phyloP scores from a whole-genome alignment of 1,140 invertebrate species.

The Drosophila orena region DNA sequence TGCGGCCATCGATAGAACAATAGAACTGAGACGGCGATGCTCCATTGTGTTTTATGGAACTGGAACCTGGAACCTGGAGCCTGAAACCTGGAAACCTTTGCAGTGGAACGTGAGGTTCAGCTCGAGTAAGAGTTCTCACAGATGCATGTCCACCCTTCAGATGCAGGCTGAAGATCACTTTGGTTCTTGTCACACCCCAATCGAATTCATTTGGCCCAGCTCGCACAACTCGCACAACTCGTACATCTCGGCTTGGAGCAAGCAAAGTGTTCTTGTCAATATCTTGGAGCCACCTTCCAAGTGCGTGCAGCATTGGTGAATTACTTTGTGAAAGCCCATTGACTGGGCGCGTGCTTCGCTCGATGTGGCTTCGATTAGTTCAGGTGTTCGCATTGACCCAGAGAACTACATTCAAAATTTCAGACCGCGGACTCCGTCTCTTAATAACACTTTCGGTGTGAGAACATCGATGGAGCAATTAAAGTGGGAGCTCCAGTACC shows the following conservation, averaged over 20 bases:
- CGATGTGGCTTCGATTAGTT: conserved; percentile 63
- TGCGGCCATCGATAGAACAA: conserved; percentile 62
- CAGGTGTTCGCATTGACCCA: conserved; percentile 78
- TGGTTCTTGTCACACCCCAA: conserved; percentile 53
- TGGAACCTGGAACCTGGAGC: conserved; percentile 35
- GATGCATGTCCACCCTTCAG: conserved; percentile 33
- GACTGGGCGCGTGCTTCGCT: conserved; percentile 53
- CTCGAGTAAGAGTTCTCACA: conserved; percentile 59
- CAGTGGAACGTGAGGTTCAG: conserved; percentile 73
- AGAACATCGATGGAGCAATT: conserved; percentile 66
- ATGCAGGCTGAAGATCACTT: conserved; percentile 16
- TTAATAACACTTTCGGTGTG: conserved; percentile 44
- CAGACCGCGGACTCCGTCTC: conserved; percentile 13
- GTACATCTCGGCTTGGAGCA: too few species aligned
- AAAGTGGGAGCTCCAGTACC: conserved; percentile 47
- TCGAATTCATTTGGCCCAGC: conserved; percentile 57
- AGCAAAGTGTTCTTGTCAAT: conserved; percentile 25
- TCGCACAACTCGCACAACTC: conserved; percentile 12
- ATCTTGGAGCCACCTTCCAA: conserved; percentile 9
- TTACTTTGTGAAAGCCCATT: conserved; percentile 68
- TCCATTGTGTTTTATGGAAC: conserved; percentile 79
- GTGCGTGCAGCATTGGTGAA: conserved; percentile 47
- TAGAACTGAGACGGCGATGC: conserved; percentile 63
- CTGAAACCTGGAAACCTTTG: conserved; percentile 3
- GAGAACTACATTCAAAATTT: conserved; percentile 67